Conservation (phyloP, 2,888 invertebrate species). For the Agrotis puta region DNA sequence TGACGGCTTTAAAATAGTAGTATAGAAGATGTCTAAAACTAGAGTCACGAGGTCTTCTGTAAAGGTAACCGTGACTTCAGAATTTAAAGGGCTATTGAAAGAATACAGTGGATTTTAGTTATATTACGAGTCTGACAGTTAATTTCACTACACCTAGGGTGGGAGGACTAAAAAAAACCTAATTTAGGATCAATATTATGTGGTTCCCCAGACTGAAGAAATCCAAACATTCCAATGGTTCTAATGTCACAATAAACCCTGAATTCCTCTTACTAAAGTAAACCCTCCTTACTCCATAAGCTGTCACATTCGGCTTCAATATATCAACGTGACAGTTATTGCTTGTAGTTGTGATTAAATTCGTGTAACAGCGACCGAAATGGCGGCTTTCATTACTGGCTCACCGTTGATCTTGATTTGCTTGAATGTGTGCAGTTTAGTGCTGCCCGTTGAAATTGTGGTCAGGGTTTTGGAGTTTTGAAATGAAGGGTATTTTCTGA, state of each 20-base stretch:
- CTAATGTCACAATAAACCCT: neutral
- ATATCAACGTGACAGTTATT: constrained; percentile 57
- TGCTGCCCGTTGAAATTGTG: neutral
- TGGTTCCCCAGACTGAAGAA: neutral
- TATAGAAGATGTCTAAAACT: too few relatives aligned
- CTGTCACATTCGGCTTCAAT: constrained; percentile 31
- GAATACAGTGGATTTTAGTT: too few relatives aligned
- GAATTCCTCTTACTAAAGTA: neutral
- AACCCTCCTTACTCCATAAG: constrained; percentile 13
- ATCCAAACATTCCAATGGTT: neutral
- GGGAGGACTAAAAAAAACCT: too few relatives aligned
- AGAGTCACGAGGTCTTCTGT: too few relatives aligned
- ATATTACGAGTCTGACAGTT: too few relatives aligned
- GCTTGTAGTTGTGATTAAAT: constrained; percentile 57
- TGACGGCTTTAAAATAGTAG: too few relatives aligned
- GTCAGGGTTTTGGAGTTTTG: neutral
- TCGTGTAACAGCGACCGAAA: constrained; percentile 49
- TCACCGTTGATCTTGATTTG: constrained; percentile 61
- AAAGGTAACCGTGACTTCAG: too few relatives aligned
- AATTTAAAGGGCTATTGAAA: too few relatives aligned
- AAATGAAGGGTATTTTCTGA: too few relatives aligned
- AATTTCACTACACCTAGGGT: too few relatives aligned
- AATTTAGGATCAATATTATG: too few relatives aligned
- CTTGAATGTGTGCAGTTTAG: constrained; percentile 20
- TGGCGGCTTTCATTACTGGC: constrained; percentile 53